Conservation (phyloP, 2,888 invertebrate species). For the Phasia obesa region DNA sequence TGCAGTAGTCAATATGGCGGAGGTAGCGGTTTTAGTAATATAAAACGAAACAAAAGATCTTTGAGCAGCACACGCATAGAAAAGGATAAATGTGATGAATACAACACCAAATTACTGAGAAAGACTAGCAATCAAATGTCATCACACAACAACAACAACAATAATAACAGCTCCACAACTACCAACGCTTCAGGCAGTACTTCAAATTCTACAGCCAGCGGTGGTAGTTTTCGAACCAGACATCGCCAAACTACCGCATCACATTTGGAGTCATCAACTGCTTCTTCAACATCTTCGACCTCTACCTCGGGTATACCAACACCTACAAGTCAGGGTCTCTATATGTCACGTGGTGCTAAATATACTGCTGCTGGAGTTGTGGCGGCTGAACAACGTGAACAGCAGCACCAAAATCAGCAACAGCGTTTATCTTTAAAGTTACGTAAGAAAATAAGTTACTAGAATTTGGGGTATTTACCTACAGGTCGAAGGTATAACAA, state of each 20-base stretch:
- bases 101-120: constrained; percentile 81
- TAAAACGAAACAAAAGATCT: constrained; percentile 82
- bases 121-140: constrained; percentile 75
- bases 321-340: constrained; percentile 75
- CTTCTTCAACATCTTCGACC: constrained; percentile 77
- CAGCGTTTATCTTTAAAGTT: constrained; percentile 78
- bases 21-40: constrained; percentile 66
- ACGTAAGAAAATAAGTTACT: constrained; percentile 82
- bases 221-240: constrained; percentile 55
- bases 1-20: constrained; percentile 62
- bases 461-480: constrained; percentile 70
- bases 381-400: constrained; percentile 73
- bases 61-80: constrained; percentile 82
- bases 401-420: constrained; percentile 73
- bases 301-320: constrained; percentile 79
- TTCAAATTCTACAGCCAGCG: constrained; percentile 7
- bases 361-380: constrained; percentile 67
- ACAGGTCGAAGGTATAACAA: constrained; percentile 56
- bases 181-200: constrained; percentile 38
- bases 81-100: constrained; percentile 82
- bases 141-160: constrained; percentile 58
- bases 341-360: constrained; percentile 73
- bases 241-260: constrained; percentile 35
- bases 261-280: constrained; percentile 76
- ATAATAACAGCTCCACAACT: constrained; percentile 45